Base-by-base conservation (phyloP, 2,888 invertebrate genomes). In the Balanococcus diminutus region DNA sequence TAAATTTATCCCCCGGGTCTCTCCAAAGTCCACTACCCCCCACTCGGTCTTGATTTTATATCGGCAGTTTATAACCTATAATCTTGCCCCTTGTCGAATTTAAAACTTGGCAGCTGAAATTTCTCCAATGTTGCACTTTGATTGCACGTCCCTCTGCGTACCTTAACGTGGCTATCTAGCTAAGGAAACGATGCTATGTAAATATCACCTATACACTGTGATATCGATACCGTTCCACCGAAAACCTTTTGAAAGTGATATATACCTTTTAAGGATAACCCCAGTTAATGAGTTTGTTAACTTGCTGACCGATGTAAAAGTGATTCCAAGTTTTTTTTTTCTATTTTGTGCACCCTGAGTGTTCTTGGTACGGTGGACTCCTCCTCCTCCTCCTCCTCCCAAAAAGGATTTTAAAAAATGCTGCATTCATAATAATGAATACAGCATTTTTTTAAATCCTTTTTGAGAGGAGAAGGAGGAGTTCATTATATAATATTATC, bases 81-180 rank as follows among this genome's bases (percentile, higher is more conserved):
- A 56, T 72, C 28, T 31, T 31, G 72, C 42, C 72, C 72, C 72
- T 72, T 31, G 31, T 56, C 56, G 56, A 56, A 56, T 56, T 31
- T n/a, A n/a, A 72, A 72, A 72, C 72, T 31, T 31, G 25, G 72
- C 72, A 72, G 56, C 56, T 56, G 72, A 72, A 72, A 72, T 72
- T 72, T 28, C 72, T 72, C 72, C 72, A 11, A 72, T 72, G 56
- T 31, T 31, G 72, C 72, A 72, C 72, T 72, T 72, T 31, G 56
- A 56, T 56, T 56, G 56, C 56, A 16, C 14, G 56, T 56, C 16
- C 42, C 42, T 42, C 16, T 14, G 42, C 42, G 42, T 42, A 9
- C 16, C 14, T 42, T 42, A 42, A 14, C 42, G 14, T 0, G 14
- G 14, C 42, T 42, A 14, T 0, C n/a, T n/a, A n/a, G n/a, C n/a